Percentiles rank a stretch among this genome's conserved stretches.
Evolutionary conservation across 2,888 invertebrate genomes (phyloP).

Genomic region (Oscheius onirici): DNA sequence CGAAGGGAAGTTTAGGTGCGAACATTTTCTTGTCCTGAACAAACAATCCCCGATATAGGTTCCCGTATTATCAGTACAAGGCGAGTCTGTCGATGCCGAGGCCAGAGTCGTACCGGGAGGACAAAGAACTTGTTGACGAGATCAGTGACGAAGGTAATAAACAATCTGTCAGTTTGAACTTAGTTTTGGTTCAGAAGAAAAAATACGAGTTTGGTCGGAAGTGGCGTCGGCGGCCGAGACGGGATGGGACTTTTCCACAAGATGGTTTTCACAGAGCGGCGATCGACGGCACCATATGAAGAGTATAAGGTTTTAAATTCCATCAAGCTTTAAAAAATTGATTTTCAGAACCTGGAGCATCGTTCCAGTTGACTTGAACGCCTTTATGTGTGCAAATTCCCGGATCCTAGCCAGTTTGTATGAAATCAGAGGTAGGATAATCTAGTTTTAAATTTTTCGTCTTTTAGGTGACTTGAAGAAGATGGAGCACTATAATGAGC

Average conservation of each 20-base stretch:
- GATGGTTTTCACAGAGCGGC: constrained; percentile 82
- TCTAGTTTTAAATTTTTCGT: neutral
- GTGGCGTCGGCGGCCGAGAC: constrained; percentile 80
- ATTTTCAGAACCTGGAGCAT: constrained; percentile 76
- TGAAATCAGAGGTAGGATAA: constrained; percentile 70
- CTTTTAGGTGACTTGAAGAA: constrained; percentile 62
- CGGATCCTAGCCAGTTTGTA: constrained; percentile 77
- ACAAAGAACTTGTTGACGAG: constrained; percentile 68
- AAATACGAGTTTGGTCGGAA: constrained; percentile 65
- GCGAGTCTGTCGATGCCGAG: constrained; percentile 84
- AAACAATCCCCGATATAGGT: constrained; percentile 76
- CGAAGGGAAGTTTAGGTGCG: constrained; percentile 37
- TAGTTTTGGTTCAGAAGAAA: constrained; percentile 46
- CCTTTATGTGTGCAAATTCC: constrained; percentile 80
- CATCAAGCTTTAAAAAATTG: neutral
- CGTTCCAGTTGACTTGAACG: constrained; percentile 86
- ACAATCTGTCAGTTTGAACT: neutral
- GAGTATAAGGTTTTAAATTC: constrained; percentile 75
- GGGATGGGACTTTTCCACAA: constrained; percentile 88
- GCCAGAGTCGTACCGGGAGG: constrained; percentile 85
- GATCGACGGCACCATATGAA: constrained; percentile 67
- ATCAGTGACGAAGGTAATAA: constrained; percentile 36
- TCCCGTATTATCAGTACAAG: constrained; percentile 80
- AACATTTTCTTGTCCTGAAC: neutral
- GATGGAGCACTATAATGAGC: constrained; percentile 58